Base-by-base conservation (phyloP, 2,797 vertebrate genomes). In the Lindbergichthys nudifrons region DNA sequence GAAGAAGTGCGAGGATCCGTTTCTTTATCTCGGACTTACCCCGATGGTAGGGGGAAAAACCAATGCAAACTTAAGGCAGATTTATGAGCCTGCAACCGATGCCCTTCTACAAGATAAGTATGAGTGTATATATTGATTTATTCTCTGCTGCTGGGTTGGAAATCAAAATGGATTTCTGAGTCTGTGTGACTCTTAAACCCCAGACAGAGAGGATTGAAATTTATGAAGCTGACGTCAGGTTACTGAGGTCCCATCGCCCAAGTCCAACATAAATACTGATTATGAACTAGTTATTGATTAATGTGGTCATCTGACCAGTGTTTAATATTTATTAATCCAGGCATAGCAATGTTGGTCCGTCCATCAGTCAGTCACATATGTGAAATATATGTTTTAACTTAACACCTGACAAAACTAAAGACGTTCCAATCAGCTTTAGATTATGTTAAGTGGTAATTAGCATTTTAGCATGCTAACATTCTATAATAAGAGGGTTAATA, bases 111-210 rank as follows among this genome's bases (percentile, higher is more conserved):
- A 77, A 2, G 12, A 71, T 68, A 75, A 75, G 69, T 79, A 74
- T 63, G 51, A 79, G 32, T 46, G 62, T 63, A 47, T 70, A 5
- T 72, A 85, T 82, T 80, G 85, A 88, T 86, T 84, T 81, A 77
- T 78, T 57, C 48, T 60, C 70, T 51, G 66, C 69, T 60, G 65
- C 70, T 53, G 45, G 64, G 69, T 58, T 67, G 48, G 42, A 83
- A 82, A 77, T 88, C 73, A 84, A 77, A 84, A 83, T 82, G 64
- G 76, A 87, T 87, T 82, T 47, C 63, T 78, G 50, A 43, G 79
- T 54, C 7, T 23, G 36, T 70, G 53, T 70, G 70, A 81, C 57
- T 69, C 53, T 70, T 79, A 45, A 71, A 64, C 39, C 32, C 71
- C 46, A 75, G 72, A 70, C 61, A 41, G 14, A 46, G 39, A 75